Base-by-base conservation (phyloP, 2,888 invertebrate species). In the Euplexia lucipara region DNA sequence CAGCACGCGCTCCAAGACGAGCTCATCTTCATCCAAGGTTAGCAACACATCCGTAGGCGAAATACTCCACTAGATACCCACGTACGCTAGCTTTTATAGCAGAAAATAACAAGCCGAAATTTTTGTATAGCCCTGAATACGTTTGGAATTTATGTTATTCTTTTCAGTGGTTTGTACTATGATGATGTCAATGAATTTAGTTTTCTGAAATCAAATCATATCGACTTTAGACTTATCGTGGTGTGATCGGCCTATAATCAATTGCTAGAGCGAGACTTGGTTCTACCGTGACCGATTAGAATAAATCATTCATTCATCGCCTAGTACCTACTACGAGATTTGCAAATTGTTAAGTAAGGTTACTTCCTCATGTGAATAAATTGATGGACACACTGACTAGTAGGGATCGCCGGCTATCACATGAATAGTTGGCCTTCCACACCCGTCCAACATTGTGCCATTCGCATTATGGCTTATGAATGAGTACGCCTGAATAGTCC, bases 401-500 rank as follows among this genome's bases (percentile, higher is more conserved):
- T 79, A 79, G 75, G 83, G 85, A 87, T 85, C 89, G 88, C 83
- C 86, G 18, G 78, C 37, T 61, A 84, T 86, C 69, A 69, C 79
- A 82, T 93, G 91, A 92, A 93, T 93, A 89, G 89, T 78, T 88
- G 94, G 89, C 95, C 94, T 94, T 92, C 92, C 90, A 85, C 83
- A 88, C 94, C 94, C 91, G 89, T 90, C 91, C 86, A 83, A 86
- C 88, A 92, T 91, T 93, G 91, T 92, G 85, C 82, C 81, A 82
- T 76, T 85, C 83, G 86, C 86, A 88, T 88, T 89, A 88, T 85
- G 69, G 56, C 71, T 70, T 75, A 87, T 92, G 90, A 92, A 92
- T 91, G 88, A 87, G 78, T 83, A 75, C 81, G 76, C 79, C 83
- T 90, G 87, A 90, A 92, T 92, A 87, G 87, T 78, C 82, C 72